phyloP scores from a whole-genome alignment of 1,140 invertebrate genomes.

The Panagrolaimus sp. region DNA sequence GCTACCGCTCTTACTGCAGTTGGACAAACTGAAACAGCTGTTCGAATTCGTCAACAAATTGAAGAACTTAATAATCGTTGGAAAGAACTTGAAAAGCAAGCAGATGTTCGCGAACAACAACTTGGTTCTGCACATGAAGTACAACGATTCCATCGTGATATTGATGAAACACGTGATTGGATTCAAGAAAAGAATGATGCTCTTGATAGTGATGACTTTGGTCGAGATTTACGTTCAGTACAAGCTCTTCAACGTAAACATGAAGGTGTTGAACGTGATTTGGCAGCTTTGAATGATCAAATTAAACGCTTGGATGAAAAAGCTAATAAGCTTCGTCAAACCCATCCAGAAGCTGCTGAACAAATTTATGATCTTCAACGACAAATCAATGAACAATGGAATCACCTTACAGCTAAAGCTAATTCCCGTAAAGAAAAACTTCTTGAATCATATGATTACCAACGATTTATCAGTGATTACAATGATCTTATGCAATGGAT shows the following conservation, averaged over 20 bases:
- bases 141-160: conserved; percentile 92
- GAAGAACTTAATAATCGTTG: conserved; percentile 88
- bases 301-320: conserved; percentile 93
- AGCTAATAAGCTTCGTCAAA: conserved; percentile 85
- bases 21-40: conserved; percentile 92
- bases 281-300: conserved; percentile 93
- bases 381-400: conserved; percentile 98
- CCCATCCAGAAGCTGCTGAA: conserved; percentile 92
- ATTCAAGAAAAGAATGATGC: conserved; percentile 95
- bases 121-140: conserved; percentile 96
- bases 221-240: conserved; percentile 88
- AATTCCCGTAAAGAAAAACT: conserved; percentile 94
- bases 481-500: conserved; percentile 97
- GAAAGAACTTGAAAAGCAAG: conserved; percentile 73
- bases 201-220: conserved; percentile 87
- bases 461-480: conserved; percentile 93
- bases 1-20: conserved; percentile 78
- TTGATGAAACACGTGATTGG: conserved; percentile 99
- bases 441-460: conserved; percentile 92
- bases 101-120: conserved; percentile 82
- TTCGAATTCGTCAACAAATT: conserved; percentile 96
- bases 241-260: conserved; percentile 95
- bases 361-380: conserved; percentile 92
- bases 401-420: conserved; percentile 84
- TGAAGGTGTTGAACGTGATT: conserved; percentile 89